Percentiles rank a stretch among this genome's conserved stretches.
Evolutionary conservation across 1,140 invertebrate genomes (phyloP).

Genomic region (Monomorium pharaonis): DNA sequence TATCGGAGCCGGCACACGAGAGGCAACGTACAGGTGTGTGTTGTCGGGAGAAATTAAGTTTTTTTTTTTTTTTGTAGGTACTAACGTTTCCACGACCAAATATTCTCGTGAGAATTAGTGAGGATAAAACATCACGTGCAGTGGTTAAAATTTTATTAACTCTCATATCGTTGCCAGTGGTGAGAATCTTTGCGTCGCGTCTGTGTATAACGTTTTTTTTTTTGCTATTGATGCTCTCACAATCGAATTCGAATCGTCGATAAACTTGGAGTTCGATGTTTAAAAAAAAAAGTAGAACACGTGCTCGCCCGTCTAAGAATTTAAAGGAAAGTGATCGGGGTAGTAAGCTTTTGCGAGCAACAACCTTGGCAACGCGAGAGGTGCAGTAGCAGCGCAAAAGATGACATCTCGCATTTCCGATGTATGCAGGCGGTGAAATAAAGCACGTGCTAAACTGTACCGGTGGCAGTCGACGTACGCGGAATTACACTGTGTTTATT

Average conservation of each 20-base stretch:
- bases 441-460: constrained; percentile 62
- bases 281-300: not conserved
- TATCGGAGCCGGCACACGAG: constrained; percentile 17
- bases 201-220: not conserved
- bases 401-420: constrained; percentile 46
- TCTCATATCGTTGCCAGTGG: not conserved
- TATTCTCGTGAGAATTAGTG: not conserved
- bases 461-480: constrained; percentile 55
- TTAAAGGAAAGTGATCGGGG: not conserved
- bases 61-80: not conserved
- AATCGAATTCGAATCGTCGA: not conserved
- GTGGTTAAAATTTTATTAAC: not conserved
- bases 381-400: constrained; percentile 1
- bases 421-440: constrained; percentile 24
- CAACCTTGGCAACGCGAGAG: not conserved
- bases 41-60: constrained; percentile 1
- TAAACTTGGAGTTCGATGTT: not conserved
- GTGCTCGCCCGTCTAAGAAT: not conserved
- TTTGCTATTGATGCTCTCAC: not conserved
- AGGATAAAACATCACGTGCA: not conserved
- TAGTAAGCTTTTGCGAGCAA: not conserved
- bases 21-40: constrained; percentile 44
- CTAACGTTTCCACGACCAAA: not conserved
- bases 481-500: constrained; percentile 56
- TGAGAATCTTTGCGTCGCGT: not conserved